Conservation (phyloP, 2,113 vertebrate species). For the Sander vitreus region DNA sequence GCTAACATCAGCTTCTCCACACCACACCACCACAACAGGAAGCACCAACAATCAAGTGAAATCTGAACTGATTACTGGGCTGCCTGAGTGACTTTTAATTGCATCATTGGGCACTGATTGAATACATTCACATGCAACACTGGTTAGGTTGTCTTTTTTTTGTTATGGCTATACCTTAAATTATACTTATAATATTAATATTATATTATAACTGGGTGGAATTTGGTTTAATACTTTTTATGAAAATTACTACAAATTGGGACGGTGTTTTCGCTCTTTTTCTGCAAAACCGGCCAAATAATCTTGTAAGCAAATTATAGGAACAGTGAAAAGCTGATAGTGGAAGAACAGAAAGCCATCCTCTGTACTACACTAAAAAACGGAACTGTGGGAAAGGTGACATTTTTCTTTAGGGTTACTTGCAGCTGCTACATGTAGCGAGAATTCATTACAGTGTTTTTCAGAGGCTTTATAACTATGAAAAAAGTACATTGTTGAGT, state of each 20-base stretch:
- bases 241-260: neutral
- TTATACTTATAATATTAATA: no score
- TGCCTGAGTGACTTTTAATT: slow-evolving; percentile 35
- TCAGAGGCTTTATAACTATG: neutral
- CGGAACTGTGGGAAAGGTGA: neutral
- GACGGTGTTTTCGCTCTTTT: neutral
- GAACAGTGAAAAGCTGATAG: neutral
- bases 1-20: slow-evolving; percentile 54
- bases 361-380: neutral
- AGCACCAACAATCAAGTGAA: slow-evolving; percentile 12
- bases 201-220: neutral
- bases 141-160: neutral
- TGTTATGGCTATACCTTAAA: neutral
- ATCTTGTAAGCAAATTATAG: neutral
- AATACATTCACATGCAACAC: slow-evolving; percentile 5
- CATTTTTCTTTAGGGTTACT: neutral
- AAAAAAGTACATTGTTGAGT: neutral
- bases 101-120: slow-evolving; percentile 15
- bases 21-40: slow-evolving; percentile 21
- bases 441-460: neutral
- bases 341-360: neutral
- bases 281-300: neutral
- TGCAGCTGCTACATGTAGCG: neutral
- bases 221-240: neutral
- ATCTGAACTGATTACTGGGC: slow-evolving; percentile 28